Evolutionary conservation across 1,140 invertebrate genomes (phyloP), one percentile per base, ranked within the genome.

Genomic region (Drosophila bifasciata): DNA sequence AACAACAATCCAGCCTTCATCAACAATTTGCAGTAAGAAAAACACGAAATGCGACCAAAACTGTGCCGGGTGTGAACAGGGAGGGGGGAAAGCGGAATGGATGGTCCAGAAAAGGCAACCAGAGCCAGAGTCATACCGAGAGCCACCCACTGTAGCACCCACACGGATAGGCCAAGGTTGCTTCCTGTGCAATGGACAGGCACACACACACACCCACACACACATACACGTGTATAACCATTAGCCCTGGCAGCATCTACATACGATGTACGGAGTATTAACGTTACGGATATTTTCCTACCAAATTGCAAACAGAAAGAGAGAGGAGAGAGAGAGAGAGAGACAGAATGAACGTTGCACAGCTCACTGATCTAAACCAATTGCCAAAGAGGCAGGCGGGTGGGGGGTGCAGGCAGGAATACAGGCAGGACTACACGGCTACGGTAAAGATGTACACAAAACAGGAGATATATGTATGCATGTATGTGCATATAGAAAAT

Each of bases 21-120:
- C 83, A 81, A 88, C 83, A 86, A 85, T 85, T 85, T 88, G 74
- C 73, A 85, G 60, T 52, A 69, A 71, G 62, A 79, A 76, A 71
- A 79, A 85, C 68, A 80, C 16, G 74, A 69, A 68, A 76, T 72
- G 44, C 44, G 50, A 51, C 59, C 52, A 76, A 85, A 84, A 61
- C 57, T 13, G 32, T 3, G 52, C n/a, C n/a, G n/a, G n/a, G n/a
- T n/a, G n/a, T n/a, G n/a, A n/a, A n/a, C n/a, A 53, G 52, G 51
- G 50, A 58, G 51, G 50, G 46, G 57, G 25, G n/a, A n/a, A n/a
- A n/a, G n/a, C n/a, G n/a, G n/a, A n/a, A n/a, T 25, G 8, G 8
- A 2, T 2, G 28, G 28, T 28, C 8, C 8, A 71, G 60, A 46
- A 71, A 44, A 71, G 64, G 32, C 71, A 79, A 53, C 51, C 56